Percentiles rank a stretch among this genome's conserved stretches.
phyloP scores from a whole-genome alignment of 1,140 invertebrate species.

The Saxidomus purpurata region DNA sequence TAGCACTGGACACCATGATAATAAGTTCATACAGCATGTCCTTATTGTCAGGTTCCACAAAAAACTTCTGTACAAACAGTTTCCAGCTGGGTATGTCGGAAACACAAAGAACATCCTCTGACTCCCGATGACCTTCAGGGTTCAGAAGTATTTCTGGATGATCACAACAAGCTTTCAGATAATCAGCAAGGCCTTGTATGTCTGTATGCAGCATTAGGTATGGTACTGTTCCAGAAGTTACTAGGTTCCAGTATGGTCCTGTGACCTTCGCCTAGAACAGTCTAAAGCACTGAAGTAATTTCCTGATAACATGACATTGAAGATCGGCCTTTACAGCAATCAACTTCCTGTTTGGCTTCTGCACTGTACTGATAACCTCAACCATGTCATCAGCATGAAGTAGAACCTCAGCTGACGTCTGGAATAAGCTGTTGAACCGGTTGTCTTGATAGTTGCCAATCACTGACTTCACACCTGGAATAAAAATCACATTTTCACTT shows the following conservation, averaged over 20 bases:
- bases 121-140: too few relatives aligned
- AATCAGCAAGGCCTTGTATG: neutral
- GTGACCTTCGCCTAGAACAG: slow-evolving; percentile 45
- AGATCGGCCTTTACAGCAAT: slow-evolving; percentile 36
- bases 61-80: neutral
- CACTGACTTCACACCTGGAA: slow-evolving; percentile 23
- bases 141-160: too few relatives aligned
- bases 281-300: slow-evolving; percentile 46
- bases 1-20: neutral
- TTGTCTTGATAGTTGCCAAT: slow-evolving; percentile 49
- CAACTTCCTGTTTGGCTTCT: slow-evolving; percentile 10
- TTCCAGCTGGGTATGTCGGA: neutral
- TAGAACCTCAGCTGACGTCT: slow-evolving; percentile 51
- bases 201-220: slow-evolving; percentile 10
- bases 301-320: neutral
- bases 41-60: neutral
- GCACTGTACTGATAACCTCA: neutral
- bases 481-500: too few relatives aligned
- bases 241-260: slow-evolving; percentile 52
- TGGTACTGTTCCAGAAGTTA: slow-evolving; percentile 4
- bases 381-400: slow-evolving; percentile 32
- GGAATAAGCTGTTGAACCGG: slow-evolving; percentile 33
- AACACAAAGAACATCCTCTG: neutral
- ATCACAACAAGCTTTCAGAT: too few relatives aligned
- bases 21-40: neutral